phyloP scores from a whole-genome alignment of 2,888 invertebrate genomes.

The Hyposoter didymator region DNA sequence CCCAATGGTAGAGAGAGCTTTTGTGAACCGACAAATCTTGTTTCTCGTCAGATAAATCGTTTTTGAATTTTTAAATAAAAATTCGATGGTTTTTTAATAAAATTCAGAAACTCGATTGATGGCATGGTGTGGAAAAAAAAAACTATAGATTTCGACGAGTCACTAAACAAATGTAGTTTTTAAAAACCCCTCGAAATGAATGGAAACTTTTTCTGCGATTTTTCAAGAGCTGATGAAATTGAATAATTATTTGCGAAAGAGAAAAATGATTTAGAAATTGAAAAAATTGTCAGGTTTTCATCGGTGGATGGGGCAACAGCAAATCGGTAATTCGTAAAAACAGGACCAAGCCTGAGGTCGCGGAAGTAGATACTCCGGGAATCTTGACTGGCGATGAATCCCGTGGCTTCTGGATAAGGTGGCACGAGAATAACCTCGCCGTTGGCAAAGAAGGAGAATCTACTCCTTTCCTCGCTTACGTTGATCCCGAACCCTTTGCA shows the following conservation, averaged over 20 bases:
- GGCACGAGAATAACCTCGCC: slow-evolving; percentile 84
- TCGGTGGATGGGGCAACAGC: slow-evolving; percentile 95
- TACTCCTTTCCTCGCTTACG: slow-evolving; percentile 90
- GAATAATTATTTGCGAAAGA: background rate
- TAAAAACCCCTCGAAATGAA: background rate
- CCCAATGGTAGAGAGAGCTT: background rate
- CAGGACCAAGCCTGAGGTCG: slow-evolving; percentile 90
- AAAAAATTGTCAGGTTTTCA: slow-evolving; percentile 87
- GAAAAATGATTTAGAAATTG: background rate
- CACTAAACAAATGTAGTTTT: background rate
- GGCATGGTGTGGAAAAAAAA: no score
- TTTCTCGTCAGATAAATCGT: background rate
- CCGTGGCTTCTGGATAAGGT: slow-evolving; percentile 92
- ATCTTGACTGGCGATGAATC: slow-evolving; percentile 90
- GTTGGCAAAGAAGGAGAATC: slow-evolving; percentile 91
- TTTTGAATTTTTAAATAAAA: background rate
- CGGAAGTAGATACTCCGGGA: slow-evolving; percentile 89
- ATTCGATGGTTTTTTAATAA: background rate
- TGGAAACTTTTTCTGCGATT: background rate
- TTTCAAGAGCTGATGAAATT: background rate
- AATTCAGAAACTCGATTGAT: background rate
- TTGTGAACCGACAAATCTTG: background rate
- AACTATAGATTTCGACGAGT: no score
- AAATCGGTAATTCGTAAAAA: slow-evolving; percentile 94
- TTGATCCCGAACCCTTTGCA: slow-evolving; percentile 89